Conservation (phyloP, 2,888 invertebrate species). For the Pseudococcus jackbeardsleyi region DNA sequence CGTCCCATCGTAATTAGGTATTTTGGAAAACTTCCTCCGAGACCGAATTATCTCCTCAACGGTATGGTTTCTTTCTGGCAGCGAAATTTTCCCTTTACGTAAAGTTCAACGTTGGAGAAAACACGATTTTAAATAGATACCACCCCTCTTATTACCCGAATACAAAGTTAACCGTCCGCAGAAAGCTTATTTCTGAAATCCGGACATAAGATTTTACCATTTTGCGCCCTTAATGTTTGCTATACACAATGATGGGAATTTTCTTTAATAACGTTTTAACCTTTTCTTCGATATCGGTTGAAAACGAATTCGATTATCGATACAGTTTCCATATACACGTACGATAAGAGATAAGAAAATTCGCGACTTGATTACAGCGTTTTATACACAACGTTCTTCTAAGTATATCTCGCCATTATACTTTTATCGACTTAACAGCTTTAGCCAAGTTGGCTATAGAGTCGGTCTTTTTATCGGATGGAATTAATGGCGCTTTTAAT, state of each 20-base stretch:
- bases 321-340: background rate
- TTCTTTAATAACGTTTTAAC: background rate
- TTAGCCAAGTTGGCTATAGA: constrained; percentile 17
- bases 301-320: background rate
- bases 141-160: background rate
- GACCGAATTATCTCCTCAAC: background rate
- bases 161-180: background rate
- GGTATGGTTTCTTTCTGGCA: background rate
- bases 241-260: background rate
- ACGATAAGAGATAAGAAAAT: background rate
- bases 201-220: constrained; percentile 17
- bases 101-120: background rate
- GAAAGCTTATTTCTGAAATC: background rate
- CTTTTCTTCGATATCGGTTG: background rate
- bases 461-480: constrained; percentile 8
- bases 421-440: constrained; percentile 22
- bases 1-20: background rate
- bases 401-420: constrained; percentile 2
- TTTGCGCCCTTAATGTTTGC: background rate
- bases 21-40: background rate
- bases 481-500: constrained; percentile 15
- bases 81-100: background rate
- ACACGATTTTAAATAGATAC: background rate
- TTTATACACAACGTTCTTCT: background rate
- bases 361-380: background rate